Evolutionary conservation across 2,113 vertebrate species (phyloP), one percentile per base, ranked within the genome.

Genomic region (Grantiella picta): DNA sequence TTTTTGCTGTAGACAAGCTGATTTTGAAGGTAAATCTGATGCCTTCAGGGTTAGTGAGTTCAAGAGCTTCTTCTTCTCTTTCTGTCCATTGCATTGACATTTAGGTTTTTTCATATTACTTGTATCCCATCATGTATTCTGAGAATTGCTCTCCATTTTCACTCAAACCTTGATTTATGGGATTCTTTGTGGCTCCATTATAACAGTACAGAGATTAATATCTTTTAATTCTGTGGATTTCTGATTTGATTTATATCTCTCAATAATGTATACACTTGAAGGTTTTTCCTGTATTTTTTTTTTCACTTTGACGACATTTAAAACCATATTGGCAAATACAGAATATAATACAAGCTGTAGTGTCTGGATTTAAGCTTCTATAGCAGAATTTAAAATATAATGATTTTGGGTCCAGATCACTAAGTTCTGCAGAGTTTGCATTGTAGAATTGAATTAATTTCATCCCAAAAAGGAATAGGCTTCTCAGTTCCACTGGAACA

Each of bases 121-220:
- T 64, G 68, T 80, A 63, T 86, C 22, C 31, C 45, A 69, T 45
- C 10, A 50, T 7, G 38, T 49, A 68, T 44, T 89, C 71, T 49
- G 31, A 95, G 82, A 68, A 81, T 52, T 93, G 28, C 92, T 84
- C 73, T 91, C 70, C n/a, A 40, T 45, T 45, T 94, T 96, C 71
- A 94, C 36, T 90, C 52, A 95, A 59, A 66, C 50, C 63, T 92
- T 95, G 78, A 96, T 91, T 94, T 89, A 79, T 89, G n/a, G 49
- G 92, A 87, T 94, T 75, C 38, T 92, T 90, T 94, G 69, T 92
- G 71, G 59, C 81, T 96, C 28, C 20, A 79, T 96, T 95, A 73
- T 50, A 84, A 44, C 7, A 44, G 28, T 47, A 94, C 95, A 96
- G 65, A 96, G 25, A 95, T 82, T 7, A 94, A 38, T 91, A 79